Base-by-base conservation (phyloP, 1,140 invertebrate species). In the Ylistrum balloti region DNA sequence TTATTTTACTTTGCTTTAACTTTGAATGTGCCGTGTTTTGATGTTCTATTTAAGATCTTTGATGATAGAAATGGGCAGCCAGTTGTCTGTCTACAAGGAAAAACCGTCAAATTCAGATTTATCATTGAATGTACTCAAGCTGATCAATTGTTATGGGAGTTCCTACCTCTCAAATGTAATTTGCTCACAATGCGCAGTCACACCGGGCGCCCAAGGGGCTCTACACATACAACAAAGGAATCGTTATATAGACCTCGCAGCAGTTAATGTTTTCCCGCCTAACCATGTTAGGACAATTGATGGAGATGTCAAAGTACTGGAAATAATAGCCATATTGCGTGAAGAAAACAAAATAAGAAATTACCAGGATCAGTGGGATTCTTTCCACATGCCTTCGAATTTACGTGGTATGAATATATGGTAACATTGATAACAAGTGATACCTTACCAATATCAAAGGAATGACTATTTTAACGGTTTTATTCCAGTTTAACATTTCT, bases 311-410 rank as follows among this genome's bases (percentile, higher is more conserved):
- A 74, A 74, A 74, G 22, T 28, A 17, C 56, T 17, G 28, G 56
- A 74, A n/a, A 74, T 74, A 74, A 74, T 74, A 74, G 56, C 13
- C n/a, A n/a, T 74, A 74, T 74, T 28, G 56, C 56, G 56, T 74
- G 56, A 28, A 17, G n/a, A 74, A n/a, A 28, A 74, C 56, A 74
- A 74, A 74, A n/a, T 22, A 5, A 9, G n/a, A 28, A 28, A 7
- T 74, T n/a, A 74, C n/a, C 56, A n/a, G 0, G 56, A 74, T 28
- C 22, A 22, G 20, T 74, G 1, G 5, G n/a, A 74, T 74, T 74
- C 17, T 28, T 3, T n/a, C 9, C 56, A 74, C n/a, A 74, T 74
- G 56, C 56, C 0, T 74, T 5, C 5, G 20, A 28, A 74, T 28
- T n/a, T 74, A 74, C n/a, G 56, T 28, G 22, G 22, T 28, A 7